Evolutionary conservation across 2,797 vertebrate species (phyloP).

Genomic region (Apogon hyalosoma): DNA sequence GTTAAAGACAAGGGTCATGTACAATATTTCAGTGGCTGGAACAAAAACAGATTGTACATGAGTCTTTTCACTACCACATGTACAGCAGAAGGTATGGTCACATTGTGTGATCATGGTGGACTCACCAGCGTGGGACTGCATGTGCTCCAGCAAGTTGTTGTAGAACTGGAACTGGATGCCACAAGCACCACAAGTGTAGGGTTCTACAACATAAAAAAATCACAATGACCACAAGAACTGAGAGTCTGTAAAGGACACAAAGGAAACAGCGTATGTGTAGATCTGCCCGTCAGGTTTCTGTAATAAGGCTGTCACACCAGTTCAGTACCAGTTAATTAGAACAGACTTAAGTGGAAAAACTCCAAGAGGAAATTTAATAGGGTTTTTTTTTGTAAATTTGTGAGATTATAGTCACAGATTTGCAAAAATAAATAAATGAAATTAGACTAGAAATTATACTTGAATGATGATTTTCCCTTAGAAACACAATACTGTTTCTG

Average conservation of each 20-base stretch:
- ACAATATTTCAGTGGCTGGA: conserved; percentile 12
- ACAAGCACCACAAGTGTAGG: conserved; percentile 98
- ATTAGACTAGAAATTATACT: no score
- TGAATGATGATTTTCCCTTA: no score
- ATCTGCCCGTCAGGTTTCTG: not conserved
- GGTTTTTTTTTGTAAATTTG: no score
- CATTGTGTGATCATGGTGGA: conserved; percentile 51
- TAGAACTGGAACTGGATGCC: conserved; percentile 99
- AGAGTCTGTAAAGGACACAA: conserved; percentile 53
- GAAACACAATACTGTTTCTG: no score
- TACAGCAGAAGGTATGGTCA: conserved; percentile 58
- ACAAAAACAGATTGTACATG: conserved; percentile 19
- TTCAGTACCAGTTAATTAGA: no score
- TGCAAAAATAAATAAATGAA: no score
- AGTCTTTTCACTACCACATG: conserved; percentile 47
- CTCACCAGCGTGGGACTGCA: conserved; percentile 99
- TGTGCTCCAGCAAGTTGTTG: conserved; percentile 99
- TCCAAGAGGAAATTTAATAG: no score
- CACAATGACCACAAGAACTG: no score
- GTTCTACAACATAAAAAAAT: conserved; percentile 86
- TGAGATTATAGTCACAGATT: no score
- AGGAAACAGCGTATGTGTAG: conserved; percentile 46
- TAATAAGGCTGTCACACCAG: no score
- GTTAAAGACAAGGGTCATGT: conserved; percentile 7
- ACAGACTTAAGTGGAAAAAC: no score